A percentile compares a stretch with the other conserved stretches of the same genome.
Evolutionary conservation across 2,797 vertebrate genomes (phyloP).

Genomic region (Arctocebus calabarensis): DNA sequence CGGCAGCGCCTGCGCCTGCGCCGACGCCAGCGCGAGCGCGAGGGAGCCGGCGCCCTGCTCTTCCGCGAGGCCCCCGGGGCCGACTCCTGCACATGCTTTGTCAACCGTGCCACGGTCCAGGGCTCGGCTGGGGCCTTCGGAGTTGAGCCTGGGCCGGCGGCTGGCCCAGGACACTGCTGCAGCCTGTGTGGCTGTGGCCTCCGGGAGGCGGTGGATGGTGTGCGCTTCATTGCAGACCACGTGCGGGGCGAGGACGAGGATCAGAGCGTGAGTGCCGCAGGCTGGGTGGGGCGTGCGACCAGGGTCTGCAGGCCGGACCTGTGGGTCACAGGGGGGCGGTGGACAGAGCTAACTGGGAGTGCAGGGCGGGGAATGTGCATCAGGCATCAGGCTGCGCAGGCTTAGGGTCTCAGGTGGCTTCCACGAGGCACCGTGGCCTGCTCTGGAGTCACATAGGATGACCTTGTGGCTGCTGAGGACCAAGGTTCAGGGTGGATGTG

Average conservation of each 20-base stretch:
- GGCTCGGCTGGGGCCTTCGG: constrained; percentile 88
- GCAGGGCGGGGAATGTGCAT: rapidly evolving
- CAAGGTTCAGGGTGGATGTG: neutral
- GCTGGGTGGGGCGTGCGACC: neutral
- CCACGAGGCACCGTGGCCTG: rapidly evolving
- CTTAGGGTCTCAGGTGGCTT: neutral
- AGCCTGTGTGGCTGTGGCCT: constrained; percentile 84
- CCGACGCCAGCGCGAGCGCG: constrained; percentile 88
- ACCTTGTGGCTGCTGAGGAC: neutral
- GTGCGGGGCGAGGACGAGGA: constrained; percentile 98
- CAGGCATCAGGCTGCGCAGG: neutral
- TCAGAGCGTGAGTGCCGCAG: constrained; percentile 93
- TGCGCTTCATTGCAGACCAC: constrained; percentile 94
- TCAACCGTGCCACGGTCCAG: constrained; percentile 92
- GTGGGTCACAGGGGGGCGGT: neutral
- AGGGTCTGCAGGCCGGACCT: rapidly evolving
- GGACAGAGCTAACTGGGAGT: rapidly evolving
- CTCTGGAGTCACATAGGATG: neutral
- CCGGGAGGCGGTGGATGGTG: constrained; percentile 87
- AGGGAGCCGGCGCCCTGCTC: constrained; percentile 73
- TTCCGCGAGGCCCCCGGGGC: constrained; percentile 85
- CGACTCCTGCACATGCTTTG: constrained; percentile 92
- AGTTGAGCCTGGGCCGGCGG: constrained; percentile 73
- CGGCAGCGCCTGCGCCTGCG: constrained; percentile 93
- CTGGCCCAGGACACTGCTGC: constrained; percentile 38